Evolutionary conservation across 1,140 invertebrate species (phyloP).

Genomic region (Thrips palmi): DNA sequence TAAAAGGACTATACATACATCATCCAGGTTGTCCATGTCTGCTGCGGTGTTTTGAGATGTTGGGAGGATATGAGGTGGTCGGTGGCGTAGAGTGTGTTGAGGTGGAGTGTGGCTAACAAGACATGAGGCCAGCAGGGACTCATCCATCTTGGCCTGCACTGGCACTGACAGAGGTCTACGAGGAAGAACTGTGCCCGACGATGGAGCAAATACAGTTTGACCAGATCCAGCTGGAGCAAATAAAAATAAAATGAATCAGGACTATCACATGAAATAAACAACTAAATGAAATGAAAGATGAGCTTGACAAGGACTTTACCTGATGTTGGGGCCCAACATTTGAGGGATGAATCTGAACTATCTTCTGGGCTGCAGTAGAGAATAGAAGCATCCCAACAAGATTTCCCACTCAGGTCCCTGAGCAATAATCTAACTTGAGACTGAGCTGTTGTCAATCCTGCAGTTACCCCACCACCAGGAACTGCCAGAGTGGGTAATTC

Average conservation of each 20-base stretch:
- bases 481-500: slow-evolving; percentile 74
- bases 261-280: background rate
- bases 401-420: slow-evolving; percentile 88
- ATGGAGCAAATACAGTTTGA: no score
- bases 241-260: no score
- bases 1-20: slow-evolving; percentile 38
- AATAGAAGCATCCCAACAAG: slow-evolving; percentile 87
- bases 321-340: no score
- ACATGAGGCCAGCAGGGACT: slow-evolving; percentile 14
- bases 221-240: no score
- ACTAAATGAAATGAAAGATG: background rate
- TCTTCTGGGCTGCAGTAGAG: slow-evolving; percentile 51
- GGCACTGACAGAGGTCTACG: no score
- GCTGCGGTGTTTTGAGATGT: slow-evolving; percentile 63
- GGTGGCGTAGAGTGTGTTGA: slow-evolving; percentile 45
- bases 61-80: slow-evolving; percentile 55
- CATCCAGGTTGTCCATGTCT: slow-evolving; percentile 82
- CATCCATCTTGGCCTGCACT: slow-evolving; percentile 9
- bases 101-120: slow-evolving; percentile 21
- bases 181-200: no score
- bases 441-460: slow-evolving; percentile 33
- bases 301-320: background rate
- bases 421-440: slow-evolving; percentile 59
- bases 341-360: no score
- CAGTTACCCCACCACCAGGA: slow-evolving; percentile 67